Evolutionary conservation across 35 echinoderm and acorn worm species (phyloP).

Genomic region (Heliocidaris tuberculata): DNA sequence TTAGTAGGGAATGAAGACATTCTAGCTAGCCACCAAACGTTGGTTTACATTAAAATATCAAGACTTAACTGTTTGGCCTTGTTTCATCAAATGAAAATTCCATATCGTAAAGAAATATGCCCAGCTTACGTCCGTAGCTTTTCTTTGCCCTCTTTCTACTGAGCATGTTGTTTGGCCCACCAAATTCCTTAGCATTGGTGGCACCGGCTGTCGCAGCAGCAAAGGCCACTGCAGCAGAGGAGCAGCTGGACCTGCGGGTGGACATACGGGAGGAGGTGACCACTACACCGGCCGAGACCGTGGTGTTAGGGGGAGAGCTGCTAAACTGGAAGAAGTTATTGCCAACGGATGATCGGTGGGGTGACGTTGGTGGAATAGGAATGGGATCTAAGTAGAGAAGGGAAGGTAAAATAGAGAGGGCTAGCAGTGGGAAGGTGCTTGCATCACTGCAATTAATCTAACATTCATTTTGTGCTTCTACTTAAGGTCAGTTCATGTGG

Average conservation of each 20-base stretch:
- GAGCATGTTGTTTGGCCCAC: conserved; percentile 55
- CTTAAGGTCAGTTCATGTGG: background rate
- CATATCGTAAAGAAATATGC: conserved; percentile 12
- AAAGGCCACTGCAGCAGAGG: conserved; percentile 75
- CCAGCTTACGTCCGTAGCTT: conserved; percentile 67
- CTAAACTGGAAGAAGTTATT: conserved; percentile 67
- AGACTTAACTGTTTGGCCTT: background rate
- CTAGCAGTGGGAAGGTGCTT: background rate
- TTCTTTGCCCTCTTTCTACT: conserved; percentile 52
- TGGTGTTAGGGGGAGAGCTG: conserved; percentile 76
- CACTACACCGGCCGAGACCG: conserved; percentile 89
- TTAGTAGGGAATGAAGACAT: background rate
- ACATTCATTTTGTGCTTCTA: background rate
- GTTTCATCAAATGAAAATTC: conserved; percentile 13
- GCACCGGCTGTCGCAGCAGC: conserved; percentile 86
- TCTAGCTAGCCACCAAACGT: conserved; percentile 1
- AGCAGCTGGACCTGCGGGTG: conserved; percentile 88
- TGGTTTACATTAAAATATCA: background rate
- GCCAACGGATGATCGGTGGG: background rate
- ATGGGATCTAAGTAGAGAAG: background rate
- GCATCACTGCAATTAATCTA: background rate
- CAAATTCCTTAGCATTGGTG: conserved; percentile 72
- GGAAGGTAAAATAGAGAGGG: background rate
- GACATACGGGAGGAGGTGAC: conserved; percentile 96
- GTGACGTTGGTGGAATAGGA: conserved; percentile 35